phyloP scores from a whole-genome alignment of 2,888 invertebrate species.

The Zygaena filipendulae region DNA sequence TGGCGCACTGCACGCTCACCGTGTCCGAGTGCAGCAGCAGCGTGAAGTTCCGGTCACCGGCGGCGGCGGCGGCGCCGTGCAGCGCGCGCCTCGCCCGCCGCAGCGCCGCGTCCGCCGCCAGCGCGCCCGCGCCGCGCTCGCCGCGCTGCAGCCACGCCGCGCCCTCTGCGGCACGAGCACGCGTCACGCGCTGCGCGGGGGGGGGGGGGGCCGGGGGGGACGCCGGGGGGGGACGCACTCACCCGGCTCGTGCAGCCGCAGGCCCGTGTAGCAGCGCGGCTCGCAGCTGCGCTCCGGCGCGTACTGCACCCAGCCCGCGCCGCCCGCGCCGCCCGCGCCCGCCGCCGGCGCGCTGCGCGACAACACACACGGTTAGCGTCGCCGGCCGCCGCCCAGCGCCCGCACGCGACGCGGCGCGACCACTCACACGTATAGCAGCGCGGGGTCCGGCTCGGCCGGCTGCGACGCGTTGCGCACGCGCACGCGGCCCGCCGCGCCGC shows the following conservation, averaged over 20 bases:
- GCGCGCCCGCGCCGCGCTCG: slow-evolving; percentile 15
- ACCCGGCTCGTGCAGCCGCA: slow-evolving; percentile 75
- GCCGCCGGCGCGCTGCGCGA: slow-evolving; percentile 58
- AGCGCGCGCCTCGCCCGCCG: slow-evolving; percentile 17
- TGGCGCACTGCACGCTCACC: no score
- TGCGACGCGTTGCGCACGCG: neutral
- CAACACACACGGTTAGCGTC: slow-evolving; percentile 23
- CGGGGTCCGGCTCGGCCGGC: no score
- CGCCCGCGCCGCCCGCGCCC: slow-evolving; percentile 13
- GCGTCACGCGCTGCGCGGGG: neutral
- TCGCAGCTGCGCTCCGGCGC: slow-evolving; percentile 78
- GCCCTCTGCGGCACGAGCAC: slow-evolving; percentile 22
- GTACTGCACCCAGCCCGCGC: slow-evolving; percentile 71
- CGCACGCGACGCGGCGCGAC: slow-evolving; percentile 57
- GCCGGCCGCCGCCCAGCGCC: no score
- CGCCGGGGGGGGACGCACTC: slow-evolving; percentile 16
- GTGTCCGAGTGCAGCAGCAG: no score
- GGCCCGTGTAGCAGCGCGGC: slow-evolving; percentile 81
- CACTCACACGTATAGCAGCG: slow-evolving; percentile 22
- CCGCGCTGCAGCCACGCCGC: slow-evolving; percentile 25
- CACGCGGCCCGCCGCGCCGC: neutral
- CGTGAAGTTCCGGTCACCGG: no score
- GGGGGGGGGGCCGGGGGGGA: neutral
- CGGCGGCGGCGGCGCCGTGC: no score
- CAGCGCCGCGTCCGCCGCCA: slow-evolving; percentile 18